phyloP scores from a whole-genome alignment of 2,797 vertebrate genomes.

The Dermochelys coriacea region DNA sequence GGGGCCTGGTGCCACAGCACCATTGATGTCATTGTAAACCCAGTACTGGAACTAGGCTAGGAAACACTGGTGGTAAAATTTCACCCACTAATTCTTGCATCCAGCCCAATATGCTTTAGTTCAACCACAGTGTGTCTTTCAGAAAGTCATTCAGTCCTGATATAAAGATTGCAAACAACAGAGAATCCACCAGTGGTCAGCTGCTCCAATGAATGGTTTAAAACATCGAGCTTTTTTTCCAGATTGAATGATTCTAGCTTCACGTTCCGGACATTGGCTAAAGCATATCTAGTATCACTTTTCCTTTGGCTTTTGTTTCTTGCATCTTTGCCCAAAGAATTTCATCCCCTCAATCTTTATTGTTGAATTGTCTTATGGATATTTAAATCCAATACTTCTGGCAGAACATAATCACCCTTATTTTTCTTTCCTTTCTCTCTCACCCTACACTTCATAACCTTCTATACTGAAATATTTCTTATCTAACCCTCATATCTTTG shows the following conservation, averaged over 20 bases:
- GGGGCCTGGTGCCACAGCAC: no score
- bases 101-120: neutral
- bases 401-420: neutral
- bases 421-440: neutral
- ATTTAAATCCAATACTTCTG: neutral
- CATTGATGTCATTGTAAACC: no score
- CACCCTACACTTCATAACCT: neutral
- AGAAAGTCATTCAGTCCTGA: neutral
- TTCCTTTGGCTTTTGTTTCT: neutral
- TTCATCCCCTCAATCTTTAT: neutral
- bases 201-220: accelerated
- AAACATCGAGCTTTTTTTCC: neutral
- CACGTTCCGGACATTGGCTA: neutral
- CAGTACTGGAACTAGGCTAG: neutral
- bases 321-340: neutral
- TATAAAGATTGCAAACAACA: neutral
- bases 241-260: neutral
- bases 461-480: neutral
- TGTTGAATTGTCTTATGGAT: neutral
- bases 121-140: neutral
- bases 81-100: neutral
- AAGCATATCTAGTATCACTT: neutral
- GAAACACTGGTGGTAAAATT: neutral
- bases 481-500: neutral
- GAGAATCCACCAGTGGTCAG: neutral